These are phyloP conservation scores for Orthonychiurus folsomi DNA, from an alignment of 2,888 invertebrate genomes.

Conservation along the genomic window DNA sequence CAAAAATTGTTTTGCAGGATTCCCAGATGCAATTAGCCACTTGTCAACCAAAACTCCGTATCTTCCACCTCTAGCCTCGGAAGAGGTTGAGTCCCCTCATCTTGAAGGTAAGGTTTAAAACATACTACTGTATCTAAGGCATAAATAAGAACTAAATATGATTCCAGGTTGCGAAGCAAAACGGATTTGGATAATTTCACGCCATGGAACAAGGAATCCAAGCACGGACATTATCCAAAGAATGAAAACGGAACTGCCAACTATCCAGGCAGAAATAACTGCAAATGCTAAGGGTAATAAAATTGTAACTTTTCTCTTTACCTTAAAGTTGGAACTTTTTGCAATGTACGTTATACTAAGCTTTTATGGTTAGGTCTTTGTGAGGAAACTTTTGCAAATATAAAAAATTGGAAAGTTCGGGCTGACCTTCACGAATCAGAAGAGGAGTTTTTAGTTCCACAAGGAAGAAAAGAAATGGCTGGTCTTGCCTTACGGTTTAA, in stretches of 20 bases:
- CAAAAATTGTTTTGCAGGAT: too few species aligned
- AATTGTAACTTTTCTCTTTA: not conserved
- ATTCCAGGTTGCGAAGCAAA: conserved; percentile 26
- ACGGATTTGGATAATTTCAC: conserved; percentile 28
- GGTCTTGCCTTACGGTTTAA: conserved; percentile 65
- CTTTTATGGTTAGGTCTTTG: not conserved
- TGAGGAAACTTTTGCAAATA: conserved; percentile 51
- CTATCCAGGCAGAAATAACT: conserved; percentile 22
- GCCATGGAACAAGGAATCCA: conserved; percentile 35
- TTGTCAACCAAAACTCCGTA: too few species aligned
- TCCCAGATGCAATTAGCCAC: too few species aligned
- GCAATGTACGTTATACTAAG: not conserved
- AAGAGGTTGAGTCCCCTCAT: too few species aligned
- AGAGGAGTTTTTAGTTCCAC: conserved; percentile 56
- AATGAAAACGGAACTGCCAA: conserved; percentile 19
- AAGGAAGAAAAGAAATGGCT: conserved; percentile 67
- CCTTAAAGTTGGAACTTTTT: not conserved
- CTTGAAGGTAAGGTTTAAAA: too few species aligned
- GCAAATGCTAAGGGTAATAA: conserved; percentile 12
- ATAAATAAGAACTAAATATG: too few species aligned
- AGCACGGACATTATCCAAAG: conserved; percentile 21
- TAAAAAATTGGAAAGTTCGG: conserved; percentile 56
- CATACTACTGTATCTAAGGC: too few species aligned
- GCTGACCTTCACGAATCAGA: conserved; percentile 47
- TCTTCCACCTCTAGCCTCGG: too few species aligned